phyloP scores from a whole-genome alignment of 2,888 invertebrate genomes.

The Amiota communis region DNA sequence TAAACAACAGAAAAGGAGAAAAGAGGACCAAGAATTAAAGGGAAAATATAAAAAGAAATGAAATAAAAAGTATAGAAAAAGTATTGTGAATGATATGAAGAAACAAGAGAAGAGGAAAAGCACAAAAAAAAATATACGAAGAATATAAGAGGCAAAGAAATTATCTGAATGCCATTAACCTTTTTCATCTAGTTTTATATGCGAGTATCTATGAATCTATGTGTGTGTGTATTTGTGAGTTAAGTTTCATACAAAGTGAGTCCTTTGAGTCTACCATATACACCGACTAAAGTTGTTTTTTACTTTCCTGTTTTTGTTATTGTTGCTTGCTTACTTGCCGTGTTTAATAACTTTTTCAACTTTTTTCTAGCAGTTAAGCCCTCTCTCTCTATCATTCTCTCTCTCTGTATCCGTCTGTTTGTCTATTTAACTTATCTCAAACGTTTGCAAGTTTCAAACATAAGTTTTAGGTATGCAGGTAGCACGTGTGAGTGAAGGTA shows the following conservation, averaged over 20 bases:
- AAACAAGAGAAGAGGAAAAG: constrained; percentile 30
- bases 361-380: neutral
- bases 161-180: constrained; percentile 58
- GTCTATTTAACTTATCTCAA: constrained; percentile 8
- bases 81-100: constrained; percentile 30
- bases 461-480: neutral
- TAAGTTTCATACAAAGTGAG: constrained; percentile 1
- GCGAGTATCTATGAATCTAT: neutral
- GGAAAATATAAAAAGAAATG: constrained; percentile 31
- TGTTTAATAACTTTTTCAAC: constrained; percentile 18
- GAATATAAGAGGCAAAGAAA: constrained; percentile 24
- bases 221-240: constrained; percentile 3
- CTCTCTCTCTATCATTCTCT: neutral
- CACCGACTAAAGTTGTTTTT: neutral
- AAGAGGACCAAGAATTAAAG: constrained; percentile 17
- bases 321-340: neutral
- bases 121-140: constrained; percentile 1
- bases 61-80: constrained; percentile 29
- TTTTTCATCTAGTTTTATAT: constrained; percentile 39
- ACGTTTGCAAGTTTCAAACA: constrained; percentile 7
- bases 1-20: constrained; percentile 27
- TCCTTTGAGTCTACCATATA: neutral
- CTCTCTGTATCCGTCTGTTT: neutral
- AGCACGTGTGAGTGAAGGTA: neutral
- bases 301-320: neutral